Evolutionary conservation across 2,113 vertebrate species (phyloP).

Genomic region (Synchiropus splendidus): DNA sequence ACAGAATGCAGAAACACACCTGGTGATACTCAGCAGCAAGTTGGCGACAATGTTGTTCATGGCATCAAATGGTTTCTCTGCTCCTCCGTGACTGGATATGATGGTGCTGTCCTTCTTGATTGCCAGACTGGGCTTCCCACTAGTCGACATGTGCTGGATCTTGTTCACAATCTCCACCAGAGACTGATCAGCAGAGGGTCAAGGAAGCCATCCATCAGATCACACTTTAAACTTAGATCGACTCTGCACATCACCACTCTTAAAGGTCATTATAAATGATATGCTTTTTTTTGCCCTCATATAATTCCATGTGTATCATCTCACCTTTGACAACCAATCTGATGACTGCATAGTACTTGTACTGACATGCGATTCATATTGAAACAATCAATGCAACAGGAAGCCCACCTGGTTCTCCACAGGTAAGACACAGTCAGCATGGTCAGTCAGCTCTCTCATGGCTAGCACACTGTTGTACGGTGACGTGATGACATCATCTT

Average conservation of each 20-base stretch:
- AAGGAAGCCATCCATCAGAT: neutral
- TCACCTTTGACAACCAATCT: too few relatives aligned
- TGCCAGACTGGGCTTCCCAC: slow-evolving; percentile 63
- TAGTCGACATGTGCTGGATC: slow-evolving; percentile 73
- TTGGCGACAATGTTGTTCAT: slow-evolving; percentile 98
- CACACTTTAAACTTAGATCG: neutral
- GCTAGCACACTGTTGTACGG: slow-evolving; percentile 94
- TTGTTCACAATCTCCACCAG: slow-evolving; percentile 89
- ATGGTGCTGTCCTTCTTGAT: slow-evolving; percentile 74
- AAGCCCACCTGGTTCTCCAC: slow-evolving; percentile 88
- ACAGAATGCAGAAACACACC: slow-evolving; percentile 66
- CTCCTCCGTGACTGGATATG: slow-evolving; percentile 66
- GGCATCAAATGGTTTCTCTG: slow-evolving; percentile 84
- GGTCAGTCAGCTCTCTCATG: slow-evolving; percentile 89
- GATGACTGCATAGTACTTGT: too few relatives aligned
- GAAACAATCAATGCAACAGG: too few relatives aligned
- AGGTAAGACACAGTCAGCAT: slow-evolving; percentile 89
- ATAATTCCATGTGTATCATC: too few relatives aligned
- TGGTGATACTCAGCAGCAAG: slow-evolving; percentile 87
- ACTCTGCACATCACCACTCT: too few relatives aligned
- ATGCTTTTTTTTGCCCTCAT: too few relatives aligned
- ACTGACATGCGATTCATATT: too few relatives aligned
- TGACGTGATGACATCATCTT: slow-evolving; percentile 95
- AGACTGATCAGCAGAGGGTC: slow-evolving; percentile 67
- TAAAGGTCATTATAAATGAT: too few relatives aligned